Evolutionary conservation across 1,140 invertebrate genomes (phyloP).

Genomic region (Samia ricini): DNA sequence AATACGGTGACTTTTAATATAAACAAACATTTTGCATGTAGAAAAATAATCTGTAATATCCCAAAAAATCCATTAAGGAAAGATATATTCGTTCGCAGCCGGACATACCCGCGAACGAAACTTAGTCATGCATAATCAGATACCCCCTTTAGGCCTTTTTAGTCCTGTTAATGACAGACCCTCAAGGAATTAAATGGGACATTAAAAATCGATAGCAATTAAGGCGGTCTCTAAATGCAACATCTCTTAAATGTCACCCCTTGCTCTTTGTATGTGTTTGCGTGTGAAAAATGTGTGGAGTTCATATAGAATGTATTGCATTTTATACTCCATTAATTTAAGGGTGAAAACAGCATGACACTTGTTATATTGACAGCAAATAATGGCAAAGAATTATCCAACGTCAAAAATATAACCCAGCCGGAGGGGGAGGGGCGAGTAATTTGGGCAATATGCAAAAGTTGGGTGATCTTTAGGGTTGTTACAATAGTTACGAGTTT

Average conservation of each 20-base stretch:
- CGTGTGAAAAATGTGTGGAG: too few relatives aligned
- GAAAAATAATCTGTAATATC: too few relatives aligned
- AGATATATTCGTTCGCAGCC: neutral
- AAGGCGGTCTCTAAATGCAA: neutral
- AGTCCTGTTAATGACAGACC: conserved; percentile 1
- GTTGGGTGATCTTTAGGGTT: conserved; percentile 20
- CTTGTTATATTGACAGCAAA: neutral
- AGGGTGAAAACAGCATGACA: too few relatives aligned
- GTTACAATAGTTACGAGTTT: too few relatives aligned
- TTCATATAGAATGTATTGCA: too few relatives aligned
- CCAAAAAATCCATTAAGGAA: neutral
- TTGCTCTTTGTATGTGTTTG: too few relatives aligned
- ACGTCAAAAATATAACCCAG: conserved; percentile 33
- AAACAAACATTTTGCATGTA: too few relatives aligned
- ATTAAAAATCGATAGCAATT: conserved; percentile 1
- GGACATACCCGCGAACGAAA: neutral
- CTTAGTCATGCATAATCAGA: neutral
- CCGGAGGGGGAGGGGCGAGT: conserved; percentile 31
- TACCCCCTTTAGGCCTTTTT: neutral
- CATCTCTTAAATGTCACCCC: too few relatives aligned
- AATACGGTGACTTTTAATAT: too few relatives aligned
- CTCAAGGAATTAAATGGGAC: neutral
- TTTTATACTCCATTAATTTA: too few relatives aligned
- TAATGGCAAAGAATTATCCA: conserved; percentile 3
- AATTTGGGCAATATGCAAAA: conserved; percentile 75